Evolutionary conservation across 2,797 vertebrate genomes (phyloP).

Genomic region (Dermochelys coriacea): DNA sequence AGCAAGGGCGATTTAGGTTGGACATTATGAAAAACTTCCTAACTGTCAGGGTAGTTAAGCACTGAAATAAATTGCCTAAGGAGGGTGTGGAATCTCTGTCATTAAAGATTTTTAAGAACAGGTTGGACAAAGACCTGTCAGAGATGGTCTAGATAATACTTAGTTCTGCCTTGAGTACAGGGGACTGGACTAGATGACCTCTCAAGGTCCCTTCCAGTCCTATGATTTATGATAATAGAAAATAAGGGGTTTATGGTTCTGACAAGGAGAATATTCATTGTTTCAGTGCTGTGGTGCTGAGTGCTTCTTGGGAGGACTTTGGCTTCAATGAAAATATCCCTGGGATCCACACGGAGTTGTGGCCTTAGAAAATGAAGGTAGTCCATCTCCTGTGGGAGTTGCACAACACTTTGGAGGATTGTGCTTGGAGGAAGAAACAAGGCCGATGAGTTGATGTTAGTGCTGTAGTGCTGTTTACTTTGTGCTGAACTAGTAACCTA

Average conservation of each 20-base stretch:
- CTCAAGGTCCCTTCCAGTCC: too few relatives aligned
- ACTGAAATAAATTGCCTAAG: too few relatives aligned
- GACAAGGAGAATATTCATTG: fast-evolving
- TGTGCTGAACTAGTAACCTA: neutral
- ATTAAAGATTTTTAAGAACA: too few relatives aligned
- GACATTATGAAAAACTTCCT: too few relatives aligned
- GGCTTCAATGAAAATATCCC: neutral
- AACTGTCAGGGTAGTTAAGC: too few relatives aligned
- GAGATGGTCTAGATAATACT: too few relatives aligned
- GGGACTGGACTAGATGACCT: too few relatives aligned
- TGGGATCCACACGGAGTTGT: neutral
- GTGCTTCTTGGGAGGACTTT: neutral
- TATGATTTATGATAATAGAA: neutral
- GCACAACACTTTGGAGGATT: neutral
- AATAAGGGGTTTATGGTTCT: neutral
- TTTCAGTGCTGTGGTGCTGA: neutral
- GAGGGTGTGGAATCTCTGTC: too few relatives aligned
- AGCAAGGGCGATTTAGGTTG: too few relatives aligned
- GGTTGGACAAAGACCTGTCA: too few relatives aligned
- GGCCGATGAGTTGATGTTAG: neutral
- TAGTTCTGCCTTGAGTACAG: too few relatives aligned
- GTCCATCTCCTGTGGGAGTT: neutral
- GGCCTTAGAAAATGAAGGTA: neutral
- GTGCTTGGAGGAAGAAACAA: neutral
- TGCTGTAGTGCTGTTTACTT: neutral